Evolutionary conservation across 2,797 vertebrate genomes (phyloP).

Genomic region (Chelon auratus): DNA sequence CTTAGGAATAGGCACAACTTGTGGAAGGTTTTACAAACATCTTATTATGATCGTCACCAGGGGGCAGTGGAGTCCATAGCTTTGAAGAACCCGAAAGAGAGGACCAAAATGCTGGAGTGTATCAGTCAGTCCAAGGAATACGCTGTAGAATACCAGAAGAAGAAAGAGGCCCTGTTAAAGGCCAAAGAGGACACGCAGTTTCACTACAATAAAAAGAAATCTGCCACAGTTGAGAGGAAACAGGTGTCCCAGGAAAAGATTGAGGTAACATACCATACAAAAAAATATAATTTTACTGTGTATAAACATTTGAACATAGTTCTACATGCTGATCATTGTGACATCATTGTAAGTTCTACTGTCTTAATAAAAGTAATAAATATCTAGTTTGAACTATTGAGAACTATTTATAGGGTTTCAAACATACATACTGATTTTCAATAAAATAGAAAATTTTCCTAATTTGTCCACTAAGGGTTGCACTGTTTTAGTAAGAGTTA

Average conservation of each 20-base stretch:
- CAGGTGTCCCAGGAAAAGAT: constrained; percentile 89
- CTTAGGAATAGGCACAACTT: neutral
- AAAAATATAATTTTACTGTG: neutral
- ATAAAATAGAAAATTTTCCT: no score
- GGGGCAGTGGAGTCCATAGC: constrained; percentile 94
- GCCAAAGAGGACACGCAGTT: constrained; percentile 92
- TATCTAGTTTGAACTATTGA: no score
- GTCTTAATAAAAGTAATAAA: no score
- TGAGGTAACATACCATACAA: constrained; percentile 83
- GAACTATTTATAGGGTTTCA: no score
- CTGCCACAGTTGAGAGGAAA: constrained; percentile 87
- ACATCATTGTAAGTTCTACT: no score
- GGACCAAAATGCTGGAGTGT: constrained; percentile 91
- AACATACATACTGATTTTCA: no score
- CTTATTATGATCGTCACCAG: constrained; percentile 70
- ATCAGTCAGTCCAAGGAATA: constrained; percentile 91
- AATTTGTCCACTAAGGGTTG: no score
- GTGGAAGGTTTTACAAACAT: neutral
- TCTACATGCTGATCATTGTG: no score
- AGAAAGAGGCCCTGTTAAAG: constrained; percentile 86
- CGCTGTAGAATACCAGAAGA: constrained; percentile 87
- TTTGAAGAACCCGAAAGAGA: constrained; percentile 92
- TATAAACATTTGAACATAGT: no score
- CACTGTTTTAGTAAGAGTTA: no score
- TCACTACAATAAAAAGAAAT: constrained; percentile 92